Conservation (phyloP, 2,113 vertebrate species). For the Axis porcinus region DNA sequence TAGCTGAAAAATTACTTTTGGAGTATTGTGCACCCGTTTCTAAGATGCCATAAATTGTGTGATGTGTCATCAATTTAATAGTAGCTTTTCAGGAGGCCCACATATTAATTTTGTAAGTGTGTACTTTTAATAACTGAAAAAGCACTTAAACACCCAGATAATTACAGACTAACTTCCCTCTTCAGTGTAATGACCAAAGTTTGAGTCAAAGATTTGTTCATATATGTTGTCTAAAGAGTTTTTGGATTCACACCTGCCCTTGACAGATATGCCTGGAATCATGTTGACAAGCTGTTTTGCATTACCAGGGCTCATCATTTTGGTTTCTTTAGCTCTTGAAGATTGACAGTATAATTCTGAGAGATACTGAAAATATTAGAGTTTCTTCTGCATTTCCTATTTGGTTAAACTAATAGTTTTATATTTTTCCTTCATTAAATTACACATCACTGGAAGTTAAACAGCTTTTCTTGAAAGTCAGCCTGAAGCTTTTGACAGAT, state of each 20-base stretch:
- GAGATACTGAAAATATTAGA: slow-evolving; percentile 40
- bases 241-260: background rate
- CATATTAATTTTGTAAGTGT: background rate
- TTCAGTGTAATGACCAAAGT: background rate
- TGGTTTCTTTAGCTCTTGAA: slow-evolving; percentile 31
- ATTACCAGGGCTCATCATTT: slow-evolving; percentile 25
- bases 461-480: slow-evolving; percentile 51
- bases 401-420: slow-evolving; percentile 62
- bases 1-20: background rate
- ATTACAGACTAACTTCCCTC: background rate
- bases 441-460: slow-evolving; percentile 50
- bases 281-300: slow-evolving; percentile 41
- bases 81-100: background rate
- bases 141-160: background rate
- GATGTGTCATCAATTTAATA: background rate
- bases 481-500: slow-evolving; percentile 49
- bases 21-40: background rate
- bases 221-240: background rate
- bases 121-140: background rate
- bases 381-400: slow-evolving; percentile 44
- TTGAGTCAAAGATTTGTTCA: background rate
- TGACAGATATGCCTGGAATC: background rate
- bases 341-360: slow-evolving; percentile 64
- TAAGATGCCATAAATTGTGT: background rate
- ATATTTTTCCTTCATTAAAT: slow-evolving; percentile 63